Base-by-base conservation (phyloP, 2,113 vertebrate species). In the Pseudopipra pipra region DNA sequence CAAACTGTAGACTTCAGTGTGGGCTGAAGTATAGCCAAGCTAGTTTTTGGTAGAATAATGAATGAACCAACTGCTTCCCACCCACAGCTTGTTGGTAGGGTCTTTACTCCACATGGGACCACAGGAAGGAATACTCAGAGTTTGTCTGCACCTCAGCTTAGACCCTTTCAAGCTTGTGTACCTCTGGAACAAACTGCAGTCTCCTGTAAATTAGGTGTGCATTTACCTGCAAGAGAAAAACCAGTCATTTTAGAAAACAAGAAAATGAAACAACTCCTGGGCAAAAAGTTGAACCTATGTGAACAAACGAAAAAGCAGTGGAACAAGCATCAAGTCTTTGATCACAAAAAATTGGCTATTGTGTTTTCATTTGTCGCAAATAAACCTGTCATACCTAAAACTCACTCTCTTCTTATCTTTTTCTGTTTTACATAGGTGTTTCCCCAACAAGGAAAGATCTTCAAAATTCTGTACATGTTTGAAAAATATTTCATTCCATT, bases 41-140 rank as follows among this genome's bases (percentile, higher is more conserved):
- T 19, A 72, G 1, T 17, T 90, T 81, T 73, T 43, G 65, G 23
- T 37, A 22, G 41, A 88, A 49, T 52, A 78, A 23, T 28, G 61
- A 58, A 46, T 46, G 18, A 82, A 21, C 17, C 0, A 1, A 11
- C 5, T 49, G 2, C 15, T 89, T 74, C 39, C n/a, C 31, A 51
- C 14, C 12, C 22, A 15, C 2, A 0, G 10, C 12, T 84, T 5
- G 0, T 27, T 71, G 18, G 4, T 20, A 41, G 25, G 25, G 27
- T 16, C 12, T 54, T 80, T 24, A 14, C 11, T 23, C 24, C 2
- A 4, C 12, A 15, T 1, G 0, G 12, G 9, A 4, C 4, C 31
- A 6, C 28, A 59, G 22, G 6, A 86, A 35, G 15, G 37, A 11
- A 7, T 17, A 51, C 5, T 41, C 35, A 78, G 19, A 61, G 4